Conservation (phyloP, 2,113 vertebrate species). For the Chaenogobius annularis region DNA sequence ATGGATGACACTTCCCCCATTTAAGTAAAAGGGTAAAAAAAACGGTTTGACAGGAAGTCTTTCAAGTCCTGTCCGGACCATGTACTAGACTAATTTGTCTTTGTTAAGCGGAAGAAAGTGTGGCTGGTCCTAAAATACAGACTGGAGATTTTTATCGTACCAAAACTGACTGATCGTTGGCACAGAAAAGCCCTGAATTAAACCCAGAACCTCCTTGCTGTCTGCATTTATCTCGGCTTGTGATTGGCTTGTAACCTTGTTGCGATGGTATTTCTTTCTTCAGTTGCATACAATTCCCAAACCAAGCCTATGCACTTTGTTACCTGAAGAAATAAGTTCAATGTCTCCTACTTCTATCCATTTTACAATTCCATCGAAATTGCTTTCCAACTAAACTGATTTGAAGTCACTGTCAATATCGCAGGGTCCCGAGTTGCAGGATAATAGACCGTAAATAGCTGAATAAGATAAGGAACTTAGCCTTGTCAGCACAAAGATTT, state of each 20-base stretch:
- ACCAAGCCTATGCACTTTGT: not conserved
- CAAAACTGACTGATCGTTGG: too few species aligned
- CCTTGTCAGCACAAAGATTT: conserved; percentile 1
- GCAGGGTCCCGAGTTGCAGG: not conserved
- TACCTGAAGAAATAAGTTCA: not conserved
- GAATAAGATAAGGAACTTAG: not conserved
- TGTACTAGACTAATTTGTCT: not conserved
- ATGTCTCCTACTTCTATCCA: not conserved
- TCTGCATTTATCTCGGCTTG: too few species aligned
- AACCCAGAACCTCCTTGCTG: too few species aligned
- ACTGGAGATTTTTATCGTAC: too few species aligned
- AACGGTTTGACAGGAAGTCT: not conserved
- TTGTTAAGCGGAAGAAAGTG: not conserved
- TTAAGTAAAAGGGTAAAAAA: not conserved
- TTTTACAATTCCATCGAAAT: not conserved
- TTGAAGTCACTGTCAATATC: not conserved
- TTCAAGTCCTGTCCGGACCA: not conserved
- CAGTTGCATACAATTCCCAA: not conserved
- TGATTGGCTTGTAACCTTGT: too few species aligned
- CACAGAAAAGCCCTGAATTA: too few species aligned
- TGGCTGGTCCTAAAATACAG: too few species aligned
- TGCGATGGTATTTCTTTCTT: not conserved
- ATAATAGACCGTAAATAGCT: not conserved
- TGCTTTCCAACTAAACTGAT: not conserved
- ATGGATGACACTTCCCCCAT: not conserved